Conservation (phyloP, 37 sponge, comb jelly and placozoan genomes). For the Theonella swinhoei region DNA sequence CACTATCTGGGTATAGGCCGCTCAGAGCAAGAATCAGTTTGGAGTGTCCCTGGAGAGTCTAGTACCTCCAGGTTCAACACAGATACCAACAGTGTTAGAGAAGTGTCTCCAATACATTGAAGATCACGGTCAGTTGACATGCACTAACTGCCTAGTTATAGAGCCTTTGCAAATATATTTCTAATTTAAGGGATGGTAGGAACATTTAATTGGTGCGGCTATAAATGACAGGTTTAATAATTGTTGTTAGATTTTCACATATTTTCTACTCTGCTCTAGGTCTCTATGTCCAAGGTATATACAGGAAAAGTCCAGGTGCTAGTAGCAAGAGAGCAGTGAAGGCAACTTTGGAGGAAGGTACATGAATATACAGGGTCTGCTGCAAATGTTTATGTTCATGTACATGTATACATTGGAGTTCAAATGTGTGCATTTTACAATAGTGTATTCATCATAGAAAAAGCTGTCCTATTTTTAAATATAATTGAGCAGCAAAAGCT, state of each 20-base stretch:
- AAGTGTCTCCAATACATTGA: conserved; percentile 65
- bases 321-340: conserved; percentile 73
- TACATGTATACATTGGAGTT: too few species aligned
- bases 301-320: conserved; percentile 80
- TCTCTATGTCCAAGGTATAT: conserved; percentile 81
- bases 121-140: conserved; percentile 45
- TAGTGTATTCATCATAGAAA: too few species aligned
- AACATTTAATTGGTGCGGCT: too few species aligned
- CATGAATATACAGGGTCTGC: not conserved
- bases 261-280: too few species aligned
- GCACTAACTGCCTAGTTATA: not conserved
- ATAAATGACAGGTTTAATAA: too few species aligned
- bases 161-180: not conserved
- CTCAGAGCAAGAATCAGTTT: conserved; percentile 47
- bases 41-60: conserved; percentile 60
- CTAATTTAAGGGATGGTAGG: not conserved
- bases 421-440: too few species aligned
- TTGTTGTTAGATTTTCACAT: too few species aligned
- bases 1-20: too few species aligned
- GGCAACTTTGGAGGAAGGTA: conserved; percentile 74
- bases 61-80: conserved; percentile 41
- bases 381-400: too few species aligned
- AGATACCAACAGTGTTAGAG: conserved; percentile 67
- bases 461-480: too few species aligned
- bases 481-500: too few species aligned